Evolutionary conservation across 1,140 invertebrate genomes (phyloP).

Genomic region (Tenebrio molitor): DNA sequence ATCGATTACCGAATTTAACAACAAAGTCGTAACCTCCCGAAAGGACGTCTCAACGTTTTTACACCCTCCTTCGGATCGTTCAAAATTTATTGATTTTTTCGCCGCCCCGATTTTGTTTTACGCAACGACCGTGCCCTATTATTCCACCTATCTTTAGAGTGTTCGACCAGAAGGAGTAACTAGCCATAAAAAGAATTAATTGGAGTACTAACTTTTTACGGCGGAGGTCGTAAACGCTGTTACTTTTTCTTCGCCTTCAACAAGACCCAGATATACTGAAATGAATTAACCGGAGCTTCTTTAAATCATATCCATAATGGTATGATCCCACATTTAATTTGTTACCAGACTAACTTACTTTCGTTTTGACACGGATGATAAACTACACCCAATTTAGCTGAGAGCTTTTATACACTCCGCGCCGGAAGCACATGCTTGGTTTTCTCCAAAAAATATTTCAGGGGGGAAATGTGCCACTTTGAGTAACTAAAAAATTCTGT

Average conservation of each 20-base stretch:
- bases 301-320: slow-evolving; percentile 36
- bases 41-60: no score
- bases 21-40: neutral
- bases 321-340: slow-evolving; percentile 32
- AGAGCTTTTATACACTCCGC: slow-evolving; percentile 6
- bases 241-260: slow-evolving; percentile 22
- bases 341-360: slow-evolving; percentile 23
- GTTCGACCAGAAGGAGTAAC: slow-evolving; percentile 24
- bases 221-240: slow-evolving; percentile 22
- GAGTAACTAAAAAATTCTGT: no score
- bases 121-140: neutral
- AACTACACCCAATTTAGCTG: slow-evolving; percentile 24
- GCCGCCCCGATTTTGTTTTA: neutral
- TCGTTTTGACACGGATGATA: slow-evolving; percentile 12
- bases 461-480: no score
- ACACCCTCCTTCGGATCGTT: no score
- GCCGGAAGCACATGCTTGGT: neutral
- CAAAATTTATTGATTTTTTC: neutral
- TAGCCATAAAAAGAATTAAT: slow-evolving; percentile 39
- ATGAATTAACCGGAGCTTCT: slow-evolving; percentile 12
- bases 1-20: slow-evolving; percentile 32
- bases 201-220: slow-evolving; percentile 31
- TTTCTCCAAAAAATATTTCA: neutral
- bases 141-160: slow-evolving; percentile 9
- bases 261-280: neutral